Evolutionary conservation across 2,113 vertebrate species (phyloP).

Genomic region (Tringa solitaria): DNA sequence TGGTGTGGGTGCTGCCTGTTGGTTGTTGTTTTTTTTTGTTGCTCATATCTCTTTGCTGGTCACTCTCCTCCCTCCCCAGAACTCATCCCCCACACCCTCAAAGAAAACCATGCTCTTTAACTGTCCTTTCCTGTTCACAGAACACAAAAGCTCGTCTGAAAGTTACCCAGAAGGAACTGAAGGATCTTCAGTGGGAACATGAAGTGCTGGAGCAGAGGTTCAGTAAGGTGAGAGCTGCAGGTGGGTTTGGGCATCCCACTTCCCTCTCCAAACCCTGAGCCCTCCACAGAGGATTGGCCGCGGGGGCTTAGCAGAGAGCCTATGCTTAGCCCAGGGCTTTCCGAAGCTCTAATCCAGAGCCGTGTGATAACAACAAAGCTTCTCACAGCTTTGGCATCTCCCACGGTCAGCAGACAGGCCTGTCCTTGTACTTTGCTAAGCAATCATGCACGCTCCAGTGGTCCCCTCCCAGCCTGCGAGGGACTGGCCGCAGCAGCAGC

Average conservation of each 20-base stretch:
- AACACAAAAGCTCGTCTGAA: slow-evolving; percentile 73
- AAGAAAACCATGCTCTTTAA: not conserved
- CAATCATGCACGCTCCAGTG: not conserved
- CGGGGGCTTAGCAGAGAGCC: not conserved
- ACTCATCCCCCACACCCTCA: no score
- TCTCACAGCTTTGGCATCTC: not conserved
- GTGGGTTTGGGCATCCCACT: not conserved
- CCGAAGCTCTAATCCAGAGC: not conserved
- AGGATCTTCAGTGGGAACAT: slow-evolving; percentile 80
- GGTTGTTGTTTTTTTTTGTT: not conserved
- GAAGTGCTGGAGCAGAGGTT: slow-evolving; percentile 85
- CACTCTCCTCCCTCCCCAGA: not conserved
- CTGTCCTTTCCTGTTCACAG: slow-evolving; percentile 40
- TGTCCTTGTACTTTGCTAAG: slow-evolving; percentile 13
- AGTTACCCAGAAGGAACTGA: slow-evolving; percentile 75
- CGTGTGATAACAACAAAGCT: not conserved
- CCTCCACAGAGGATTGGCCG: not conserved
- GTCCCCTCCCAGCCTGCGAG: not conserved
- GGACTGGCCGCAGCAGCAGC: not conserved
- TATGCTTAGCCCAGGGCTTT: not conserved
- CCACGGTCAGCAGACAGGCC: slow-evolving; percentile 39
- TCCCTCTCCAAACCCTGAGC: not conserved
- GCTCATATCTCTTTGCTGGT: not conserved
- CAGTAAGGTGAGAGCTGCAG: slow-evolving; percentile 75
- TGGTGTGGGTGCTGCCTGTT: not conserved